Evolutionary conservation across 2,888 invertebrate genomes (phyloP).

Genomic region (Rhamphomyia laevipes): DNA sequence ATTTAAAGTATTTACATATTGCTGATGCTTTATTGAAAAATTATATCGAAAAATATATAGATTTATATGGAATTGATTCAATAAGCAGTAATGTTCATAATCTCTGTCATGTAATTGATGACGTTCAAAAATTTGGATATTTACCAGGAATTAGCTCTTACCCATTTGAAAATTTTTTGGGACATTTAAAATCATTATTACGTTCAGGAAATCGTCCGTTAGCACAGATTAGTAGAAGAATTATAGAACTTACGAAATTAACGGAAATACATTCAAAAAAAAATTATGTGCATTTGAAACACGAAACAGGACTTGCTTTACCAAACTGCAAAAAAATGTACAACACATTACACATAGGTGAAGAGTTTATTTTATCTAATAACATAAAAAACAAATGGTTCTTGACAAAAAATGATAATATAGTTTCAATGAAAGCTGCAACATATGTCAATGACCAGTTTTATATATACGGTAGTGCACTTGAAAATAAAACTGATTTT

Average conservation of each 20-base stretch:
- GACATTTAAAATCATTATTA: background rate
- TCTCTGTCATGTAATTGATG: constrained; percentile 12
- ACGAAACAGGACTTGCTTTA: too few relatives aligned
- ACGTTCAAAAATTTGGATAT: constrained; percentile 11
- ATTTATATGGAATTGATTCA: constrained; percentile 14
- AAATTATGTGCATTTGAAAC: background rate
- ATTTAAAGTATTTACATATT: constrained; percentile 8
- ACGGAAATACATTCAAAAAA: background rate
- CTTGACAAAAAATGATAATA: background rate
- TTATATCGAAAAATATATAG: constrained; percentile 13
- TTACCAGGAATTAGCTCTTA: constrained; percentile 9
- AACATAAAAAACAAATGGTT: background rate
- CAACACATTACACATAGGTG: too few relatives aligned
- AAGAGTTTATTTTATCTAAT: too few relatives aligned
- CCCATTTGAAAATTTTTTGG: background rate
- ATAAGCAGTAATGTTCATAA: constrained; percentile 17
- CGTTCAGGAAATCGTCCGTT: background rate
- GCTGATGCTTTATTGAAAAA: constrained; percentile 12
- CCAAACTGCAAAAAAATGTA: too few relatives aligned
- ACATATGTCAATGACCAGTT: background rate
- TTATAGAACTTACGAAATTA: background rate
- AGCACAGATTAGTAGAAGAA: background rate
- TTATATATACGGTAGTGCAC: background rate
- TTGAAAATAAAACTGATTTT: background rate
- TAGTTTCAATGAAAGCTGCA: background rate